Evolutionary conservation across 2,888 invertebrate genomes (phyloP), one percentile per base, ranked within the genome.

Genomic region (Argyresthia goedartella): DNA sequence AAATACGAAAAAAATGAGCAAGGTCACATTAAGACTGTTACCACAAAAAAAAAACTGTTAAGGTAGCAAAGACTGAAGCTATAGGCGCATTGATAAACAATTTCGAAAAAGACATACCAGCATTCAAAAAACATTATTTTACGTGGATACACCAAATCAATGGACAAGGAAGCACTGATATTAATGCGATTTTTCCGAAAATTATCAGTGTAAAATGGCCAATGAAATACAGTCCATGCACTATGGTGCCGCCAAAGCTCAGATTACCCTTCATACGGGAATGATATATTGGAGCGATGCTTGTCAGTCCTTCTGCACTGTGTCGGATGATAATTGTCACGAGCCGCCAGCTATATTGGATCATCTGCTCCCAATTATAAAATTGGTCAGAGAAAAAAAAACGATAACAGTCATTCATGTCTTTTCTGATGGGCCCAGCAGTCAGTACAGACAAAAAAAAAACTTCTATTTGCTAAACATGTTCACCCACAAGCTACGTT

Each of bases 401-500:
- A 2, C 48, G 41, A 50, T 48, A 14, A 46, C 51, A 53, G 36
- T 48, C 25, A 52, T 57, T 39, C 59, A 59, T 42, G 53, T 57
- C 16, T 56, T 51, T 51, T 55, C 56, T 1, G 57, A 59, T 49
- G 55, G 56, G 0, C 55, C 56, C 4, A 49, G 53, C 4, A 36
- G 54, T 16, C 59, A 59, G n/a, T 59, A 59, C 39, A 42, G 53
- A 10, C 59, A 59, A 45, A 57, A 59, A n/a, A n/a, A 52, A 55
- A 55, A 52, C 51, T 59, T 59, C 51, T 55, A 50, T 52, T 52
- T 59, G 39, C 51, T 54, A 14, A 50, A 46, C 43, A 11, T 52
- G 8, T 56, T 54, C 33, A 49, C 53, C 10, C 8, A 50, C 47
- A n/a, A 52, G 13, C 36, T 52, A 4, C 44, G 50, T 43, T 16